A percentile compares a stretch with the other conserved stretches of the same genome.
Evolutionary conservation across 2,113 vertebrate genomes (phyloP).

Genomic region (Protomyctophum bolini): DNA sequence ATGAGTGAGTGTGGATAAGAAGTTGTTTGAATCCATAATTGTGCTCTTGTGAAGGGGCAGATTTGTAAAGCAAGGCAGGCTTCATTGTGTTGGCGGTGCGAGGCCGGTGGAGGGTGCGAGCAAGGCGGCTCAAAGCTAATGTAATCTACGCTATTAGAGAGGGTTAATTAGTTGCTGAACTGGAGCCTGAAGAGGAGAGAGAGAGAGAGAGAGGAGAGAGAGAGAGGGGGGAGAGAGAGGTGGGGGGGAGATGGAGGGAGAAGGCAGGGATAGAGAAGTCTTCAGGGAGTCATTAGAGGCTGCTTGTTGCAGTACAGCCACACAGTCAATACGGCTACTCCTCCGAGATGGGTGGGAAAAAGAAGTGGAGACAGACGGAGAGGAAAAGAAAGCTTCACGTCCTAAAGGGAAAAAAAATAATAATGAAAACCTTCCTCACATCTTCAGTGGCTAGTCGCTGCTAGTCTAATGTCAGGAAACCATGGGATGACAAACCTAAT

Average conservation of each 20-base stretch:
- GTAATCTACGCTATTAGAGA: conserved; percentile 86
- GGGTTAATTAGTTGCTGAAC: conserved; percentile 85
- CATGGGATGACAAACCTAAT: not conserved
- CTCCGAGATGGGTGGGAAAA: conserved; percentile 60
- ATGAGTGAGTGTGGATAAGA: conserved; percentile 83
- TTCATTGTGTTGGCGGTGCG: conserved; percentile 80
- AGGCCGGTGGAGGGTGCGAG: conserved; percentile 79
- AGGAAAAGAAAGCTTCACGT: conserved; percentile 52
- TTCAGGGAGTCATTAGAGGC: conserved; percentile 79
- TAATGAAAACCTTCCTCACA: conserved; percentile 32
- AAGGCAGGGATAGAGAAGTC: conserved; percentile 62
- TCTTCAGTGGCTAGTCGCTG: conserved; percentile 20
- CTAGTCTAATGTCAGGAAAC: conserved; percentile 28
- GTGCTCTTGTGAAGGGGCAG: conserved; percentile 80
- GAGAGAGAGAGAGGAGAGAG: conserved; percentile 20
- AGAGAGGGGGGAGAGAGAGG: not conserved
- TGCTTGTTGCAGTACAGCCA: conserved; percentile 76
- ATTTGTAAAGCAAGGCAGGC: conserved; percentile 85
- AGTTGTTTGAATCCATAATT: conserved; percentile 88
- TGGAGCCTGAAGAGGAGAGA: conserved; percentile 74
- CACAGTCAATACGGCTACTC: conserved; percentile 74
- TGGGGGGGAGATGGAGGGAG: conserved; percentile 50
- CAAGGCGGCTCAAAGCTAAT: conserved; percentile 80
- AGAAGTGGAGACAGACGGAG: conserved; percentile 50
- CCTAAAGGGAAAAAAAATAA: not conserved